These are phyloP conservation scores for Taxidea taxus DNA, from an alignment of 2,113 vertebrate genomes.

Conservation along the genomic window DNA sequence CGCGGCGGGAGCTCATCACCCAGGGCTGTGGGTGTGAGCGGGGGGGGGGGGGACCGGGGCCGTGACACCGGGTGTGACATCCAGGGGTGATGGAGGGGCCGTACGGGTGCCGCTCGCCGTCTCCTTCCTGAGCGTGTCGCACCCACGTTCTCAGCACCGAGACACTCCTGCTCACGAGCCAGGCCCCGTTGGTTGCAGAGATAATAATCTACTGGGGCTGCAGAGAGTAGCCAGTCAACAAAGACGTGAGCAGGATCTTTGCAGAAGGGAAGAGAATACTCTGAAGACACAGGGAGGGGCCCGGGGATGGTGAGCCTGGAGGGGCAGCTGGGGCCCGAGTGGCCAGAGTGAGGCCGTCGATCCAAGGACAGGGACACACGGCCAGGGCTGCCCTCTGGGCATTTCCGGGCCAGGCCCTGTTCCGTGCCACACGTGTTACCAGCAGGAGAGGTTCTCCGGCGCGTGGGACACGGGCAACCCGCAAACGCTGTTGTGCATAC, in stretches of 20 bases:
- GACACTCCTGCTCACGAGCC: no score
- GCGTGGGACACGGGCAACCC: rapidly evolving
- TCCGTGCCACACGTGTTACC: rapidly evolving
- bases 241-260: not conserved
- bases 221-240: not conserved
- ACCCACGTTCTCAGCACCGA: not conserved
- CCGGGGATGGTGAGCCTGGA: not conserved
- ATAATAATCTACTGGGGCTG: not conserved
- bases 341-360: not conserved
- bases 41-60: not conserved
- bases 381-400: not conserved
- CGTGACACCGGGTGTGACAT: rapidly evolving
- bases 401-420: not conserved
- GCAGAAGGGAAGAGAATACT: not conserved
- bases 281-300: not conserved
- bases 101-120: not conserved
- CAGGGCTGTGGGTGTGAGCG: not conserved
- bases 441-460: rapidly evolving
- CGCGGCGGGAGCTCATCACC: not conserved
- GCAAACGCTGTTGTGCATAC: rapidly evolving
- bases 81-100: not conserved
- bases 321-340: not conserved
- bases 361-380: not conserved
- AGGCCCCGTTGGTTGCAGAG: not conserved
- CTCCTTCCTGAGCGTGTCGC: not conserved